These are phyloP conservation scores for Bruchidius siliquastri DNA, from an alignment of 2,888 invertebrate genomes.

Conservation along the genomic window DNA sequence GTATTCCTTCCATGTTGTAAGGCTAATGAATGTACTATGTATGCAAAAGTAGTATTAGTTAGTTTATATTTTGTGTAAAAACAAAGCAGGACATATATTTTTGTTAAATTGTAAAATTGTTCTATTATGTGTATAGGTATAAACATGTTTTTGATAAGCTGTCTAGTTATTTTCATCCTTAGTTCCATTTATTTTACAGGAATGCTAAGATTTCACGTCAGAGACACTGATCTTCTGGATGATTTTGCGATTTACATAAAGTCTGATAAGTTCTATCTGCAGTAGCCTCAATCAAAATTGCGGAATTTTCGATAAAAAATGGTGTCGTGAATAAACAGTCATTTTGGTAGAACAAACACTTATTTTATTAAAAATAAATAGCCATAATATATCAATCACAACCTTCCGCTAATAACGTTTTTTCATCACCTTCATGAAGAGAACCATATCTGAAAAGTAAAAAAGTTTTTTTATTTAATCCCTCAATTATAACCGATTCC, in stretches of 20 bases:
- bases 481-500: too few relatives aligned
- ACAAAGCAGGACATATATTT: slow-evolving; percentile 32
- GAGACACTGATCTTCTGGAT: too few relatives aligned
- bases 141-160: background rate
- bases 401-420: slow-evolving; percentile 49
- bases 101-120: slow-evolving; percentile 31
- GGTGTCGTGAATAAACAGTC: background rate
- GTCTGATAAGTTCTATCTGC: too few relatives aligned
- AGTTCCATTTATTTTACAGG: too few relatives aligned
- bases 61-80: slow-evolving; percentile 27
- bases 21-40: background rate
- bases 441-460: slow-evolving; percentile 74
- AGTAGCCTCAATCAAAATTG: too few relatives aligned
- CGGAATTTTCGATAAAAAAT: too few relatives aligned
- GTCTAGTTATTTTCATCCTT: background rate
- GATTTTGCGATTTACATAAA: too few relatives aligned
- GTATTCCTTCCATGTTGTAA: background rate
- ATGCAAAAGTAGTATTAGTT: slow-evolving; percentile 8
- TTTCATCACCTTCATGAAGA: slow-evolving; percentile 88
- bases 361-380: slow-evolving; percentile 1
- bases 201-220: too few relatives aligned
- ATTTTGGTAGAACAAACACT: background rate
- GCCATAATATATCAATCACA: slow-evolving; percentile 9
- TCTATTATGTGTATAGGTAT: slow-evolving; percentile 13
- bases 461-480: background rate